A percentile compares a stretch with the other conserved stretches of the same genome.
Conservation (phyloP, 2,113 vertebrate species). For the Mixornis gularis region DNA sequence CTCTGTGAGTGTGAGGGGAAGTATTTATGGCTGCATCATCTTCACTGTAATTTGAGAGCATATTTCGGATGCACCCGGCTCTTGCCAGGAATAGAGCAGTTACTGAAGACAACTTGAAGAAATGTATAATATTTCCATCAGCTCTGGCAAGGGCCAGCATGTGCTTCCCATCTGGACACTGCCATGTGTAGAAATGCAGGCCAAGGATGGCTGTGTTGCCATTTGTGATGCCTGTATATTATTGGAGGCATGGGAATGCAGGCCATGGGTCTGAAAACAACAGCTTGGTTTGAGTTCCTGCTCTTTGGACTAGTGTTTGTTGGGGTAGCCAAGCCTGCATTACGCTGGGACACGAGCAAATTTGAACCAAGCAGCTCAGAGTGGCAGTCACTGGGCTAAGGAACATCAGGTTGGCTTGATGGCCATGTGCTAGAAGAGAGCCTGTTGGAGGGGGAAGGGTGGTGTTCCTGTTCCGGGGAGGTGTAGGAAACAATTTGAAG, state of each 20-base stretch:
- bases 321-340: background rate
- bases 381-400: background rate
- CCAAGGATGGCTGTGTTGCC: background rate
- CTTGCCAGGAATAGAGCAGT: background rate
- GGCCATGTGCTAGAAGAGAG: background rate
- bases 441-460: rapidly evolving
- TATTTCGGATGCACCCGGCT: background rate
- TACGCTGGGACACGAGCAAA: rapidly evolving
- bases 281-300: background rate
- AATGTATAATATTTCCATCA: background rate
- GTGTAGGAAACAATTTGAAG: background rate
- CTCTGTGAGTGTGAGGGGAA: background rate
- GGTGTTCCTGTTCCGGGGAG: background rate
- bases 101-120: background rate
- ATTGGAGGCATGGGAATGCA: background rate
- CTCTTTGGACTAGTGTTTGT: background rate
- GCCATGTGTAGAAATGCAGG: rapidly evolving
- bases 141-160: background rate
- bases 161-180: background rate
- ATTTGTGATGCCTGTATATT: rapidly evolving
- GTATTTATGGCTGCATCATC: background rate
- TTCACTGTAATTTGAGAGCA: background rate
- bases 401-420: background rate
- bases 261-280: background rate
- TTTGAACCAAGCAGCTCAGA: background rate